Percentiles rank a stretch among this genome's conserved stretches.
Conservation (phyloP, 2,797 vertebrate genomes). For the Epinephelus malabaricus region DNA sequence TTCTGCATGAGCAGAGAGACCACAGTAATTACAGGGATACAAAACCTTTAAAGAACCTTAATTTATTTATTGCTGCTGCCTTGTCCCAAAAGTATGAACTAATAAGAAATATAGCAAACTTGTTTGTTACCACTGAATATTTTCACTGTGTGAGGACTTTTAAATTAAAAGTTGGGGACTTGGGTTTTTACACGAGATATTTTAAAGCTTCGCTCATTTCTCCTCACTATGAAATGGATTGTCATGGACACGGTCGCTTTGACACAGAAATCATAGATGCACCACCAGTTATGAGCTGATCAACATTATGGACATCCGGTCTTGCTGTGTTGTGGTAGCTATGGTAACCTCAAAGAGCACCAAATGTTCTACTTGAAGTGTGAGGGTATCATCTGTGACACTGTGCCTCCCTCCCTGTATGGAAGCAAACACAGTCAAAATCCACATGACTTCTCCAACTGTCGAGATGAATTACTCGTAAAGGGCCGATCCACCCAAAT, state of each 20-base stretch:
- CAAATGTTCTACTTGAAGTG: constrained; percentile 83
- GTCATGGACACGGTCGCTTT: constrained; percentile 39
- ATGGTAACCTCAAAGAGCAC: constrained; percentile 86
- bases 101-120: constrained; percentile 24
- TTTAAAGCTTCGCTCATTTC: constrained; percentile 28
- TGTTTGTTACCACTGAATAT: constrained; percentile 15
- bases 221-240: constrained; percentile 14
- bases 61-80: constrained; percentile 50
- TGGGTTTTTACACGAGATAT: not conserved
- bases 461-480: constrained; percentile 26
- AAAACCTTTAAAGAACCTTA: constrained; percentile 51
- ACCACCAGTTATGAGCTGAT: constrained; percentile 69
- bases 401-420: constrained; percentile 45
- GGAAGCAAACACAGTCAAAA: constrained; percentile 46
- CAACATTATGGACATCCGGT: constrained; percentile 83
- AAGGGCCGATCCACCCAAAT: constrained; percentile 15
- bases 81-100: constrained; percentile 26
- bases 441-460: constrained; percentile 50
- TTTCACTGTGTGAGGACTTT: constrained; percentile 8
- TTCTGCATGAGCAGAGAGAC: constrained; percentile 49
- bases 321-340: constrained; percentile 83
- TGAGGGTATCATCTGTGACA: constrained; percentile 81
- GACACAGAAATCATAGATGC: constrained; percentile 65
- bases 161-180: constrained; percentile 24
- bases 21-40: constrained; percentile 64